Conservation (phyloP, 2,888 invertebrate species). For the Lasioglossum leucozonium region DNA sequence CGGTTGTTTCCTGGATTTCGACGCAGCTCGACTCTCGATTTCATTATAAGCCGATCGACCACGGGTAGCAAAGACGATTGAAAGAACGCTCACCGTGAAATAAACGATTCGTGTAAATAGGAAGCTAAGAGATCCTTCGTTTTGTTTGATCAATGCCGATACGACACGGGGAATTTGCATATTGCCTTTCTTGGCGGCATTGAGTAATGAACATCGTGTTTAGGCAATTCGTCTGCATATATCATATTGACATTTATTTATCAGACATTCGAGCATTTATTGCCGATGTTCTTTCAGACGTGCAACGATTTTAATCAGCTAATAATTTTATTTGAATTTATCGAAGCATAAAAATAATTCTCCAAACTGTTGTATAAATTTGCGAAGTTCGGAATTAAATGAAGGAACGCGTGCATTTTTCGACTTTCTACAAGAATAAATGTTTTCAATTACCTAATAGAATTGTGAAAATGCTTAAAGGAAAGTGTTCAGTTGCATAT, state of each 20-base stretch:
- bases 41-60: slow-evolving; percentile 35
- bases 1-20: slow-evolving; percentile 21
- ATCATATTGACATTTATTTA: not conserved
- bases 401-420: not conserved
- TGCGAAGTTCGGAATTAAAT: not conserved
- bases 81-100: not conserved
- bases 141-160: not conserved
- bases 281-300: not conserved
- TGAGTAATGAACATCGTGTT: not conserved
- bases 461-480: not conserved
- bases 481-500: not conserved
- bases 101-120: not conserved
- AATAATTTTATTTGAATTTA: not conserved
- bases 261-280: not conserved
- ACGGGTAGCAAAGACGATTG: not conserved
- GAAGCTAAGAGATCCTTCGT: not conserved
- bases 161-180: not conserved
- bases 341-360: not conserved
- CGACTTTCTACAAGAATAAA: not conserved
- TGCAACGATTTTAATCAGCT: not conserved
- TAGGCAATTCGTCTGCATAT: not conserved
- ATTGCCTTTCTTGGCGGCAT: not conserved
- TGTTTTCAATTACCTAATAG: not conserved
- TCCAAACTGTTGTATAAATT: not conserved
- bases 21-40: slow-evolving; percentile 49